Percentiles rank a stretch among this genome's conserved stretches.
These are phyloP conservation scores for Raja brachyura DNA, from an alignment of 2,113 vertebrate genomes.

Conservation along the genomic window DNA sequence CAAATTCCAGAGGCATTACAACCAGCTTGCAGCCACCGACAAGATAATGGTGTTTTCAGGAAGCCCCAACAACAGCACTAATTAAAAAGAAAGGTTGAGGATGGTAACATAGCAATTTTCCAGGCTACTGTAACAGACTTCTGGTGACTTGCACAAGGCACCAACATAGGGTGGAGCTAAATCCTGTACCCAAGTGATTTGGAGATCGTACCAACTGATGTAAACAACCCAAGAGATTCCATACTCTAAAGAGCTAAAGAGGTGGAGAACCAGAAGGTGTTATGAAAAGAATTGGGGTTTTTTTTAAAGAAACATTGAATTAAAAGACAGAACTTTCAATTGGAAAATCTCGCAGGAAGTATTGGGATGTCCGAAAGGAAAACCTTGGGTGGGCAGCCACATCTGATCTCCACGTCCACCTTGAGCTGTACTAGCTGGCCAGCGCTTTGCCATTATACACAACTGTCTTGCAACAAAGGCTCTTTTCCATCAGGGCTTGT, in stretches of 20 bases:
- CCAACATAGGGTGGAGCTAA: background rate
- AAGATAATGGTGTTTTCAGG: background rate
- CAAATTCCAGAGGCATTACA: background rate
- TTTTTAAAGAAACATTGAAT: background rate
- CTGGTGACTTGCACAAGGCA: background rate
- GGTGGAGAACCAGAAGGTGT: background rate
- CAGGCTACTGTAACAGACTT: background rate
- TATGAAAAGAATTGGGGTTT: background rate
- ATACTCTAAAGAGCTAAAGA: background rate
- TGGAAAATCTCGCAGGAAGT: background rate
- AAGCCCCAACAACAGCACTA: background rate
- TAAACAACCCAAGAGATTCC: background rate
- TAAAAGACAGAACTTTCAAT: background rate
- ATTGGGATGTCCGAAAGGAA: background rate
- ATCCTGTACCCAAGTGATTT: background rate
- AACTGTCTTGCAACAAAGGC: conserved; percentile 82
- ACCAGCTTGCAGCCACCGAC: background rate
- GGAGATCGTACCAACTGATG: background rate
- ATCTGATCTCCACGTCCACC: background rate
- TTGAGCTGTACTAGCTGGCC: background rate
- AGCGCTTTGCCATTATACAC: conserved; percentile 57
- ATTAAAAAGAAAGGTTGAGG: background rate
- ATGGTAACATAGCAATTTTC: background rate
- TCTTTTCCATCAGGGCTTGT: conserved; percentile 74
- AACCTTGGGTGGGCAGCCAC: background rate